A percentile compares a stretch with the other conserved stretches of the same genome.
Evolutionary conservation across 2,888 invertebrate genomes (phyloP).

Genomic region (Pharmacophagus antenor): DNA sequence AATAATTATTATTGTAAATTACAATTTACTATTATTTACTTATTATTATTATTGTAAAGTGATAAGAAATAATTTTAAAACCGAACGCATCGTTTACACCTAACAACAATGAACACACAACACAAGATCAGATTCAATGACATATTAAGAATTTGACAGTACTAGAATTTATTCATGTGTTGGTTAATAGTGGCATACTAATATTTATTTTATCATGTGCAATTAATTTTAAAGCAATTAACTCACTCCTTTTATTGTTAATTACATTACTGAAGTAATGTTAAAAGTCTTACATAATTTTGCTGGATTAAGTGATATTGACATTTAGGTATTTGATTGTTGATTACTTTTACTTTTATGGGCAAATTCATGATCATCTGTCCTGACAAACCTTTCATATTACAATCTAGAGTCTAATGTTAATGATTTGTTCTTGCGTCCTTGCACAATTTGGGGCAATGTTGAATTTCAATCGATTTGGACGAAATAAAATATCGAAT

Average conservation of each 20-base stretch:
- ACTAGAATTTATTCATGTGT: constrained; percentile 47
- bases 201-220: constrained; percentile 39
- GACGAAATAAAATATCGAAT: constrained; percentile 26
- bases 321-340: constrained; percentile 56
- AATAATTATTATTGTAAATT: no score
- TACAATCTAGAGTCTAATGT: constrained; percentile 4
- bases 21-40: no score
- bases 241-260: constrained; percentile 29
- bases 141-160: constrained; percentile 54
- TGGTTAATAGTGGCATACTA: constrained; percentile 48
- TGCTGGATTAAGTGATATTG: constrained; percentile 44
- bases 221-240: constrained; percentile 32
- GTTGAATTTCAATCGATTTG: constrained; percentile 39
- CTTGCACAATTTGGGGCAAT: constrained; percentile 36
- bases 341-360: constrained; percentile 59
- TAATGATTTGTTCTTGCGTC: constrained; percentile 11
- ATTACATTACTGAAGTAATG: constrained; percentile 28
- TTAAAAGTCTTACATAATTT: constrained; percentile 41
- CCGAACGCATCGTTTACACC: constrained; percentile 31
- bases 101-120: constrained; percentile 30
- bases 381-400: constrained; percentile 25
- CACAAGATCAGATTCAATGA: constrained; percentile 34
- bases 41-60: no score
- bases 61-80: constrained; percentile 9
- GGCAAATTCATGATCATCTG: constrained; percentile 31